Conservation (phyloP, 1,140 invertebrate species). For the Trichonephila inaurata region DNA sequence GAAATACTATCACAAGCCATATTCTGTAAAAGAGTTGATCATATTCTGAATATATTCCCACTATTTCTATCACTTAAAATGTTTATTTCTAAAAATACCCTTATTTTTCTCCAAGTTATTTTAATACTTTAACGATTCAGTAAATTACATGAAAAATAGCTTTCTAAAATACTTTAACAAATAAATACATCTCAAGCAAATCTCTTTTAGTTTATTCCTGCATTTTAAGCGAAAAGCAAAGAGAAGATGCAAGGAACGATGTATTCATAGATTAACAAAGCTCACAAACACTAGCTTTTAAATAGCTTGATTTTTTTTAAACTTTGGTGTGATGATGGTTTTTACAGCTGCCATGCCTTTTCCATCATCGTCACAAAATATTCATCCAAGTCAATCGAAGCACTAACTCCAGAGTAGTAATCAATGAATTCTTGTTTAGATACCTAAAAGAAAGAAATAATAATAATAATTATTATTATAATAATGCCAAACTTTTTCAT, state of each 20-base stretch:
- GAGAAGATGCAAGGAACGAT: neutral
- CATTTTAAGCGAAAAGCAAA: neutral
- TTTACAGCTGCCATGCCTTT: slow-evolving; percentile 91
- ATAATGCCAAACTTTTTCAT: neutral
- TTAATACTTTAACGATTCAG: neutral
- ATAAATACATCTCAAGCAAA: neutral
- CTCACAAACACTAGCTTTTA: neutral
- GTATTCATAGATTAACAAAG: neutral
- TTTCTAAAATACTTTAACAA: neutral
- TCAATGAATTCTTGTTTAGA: slow-evolving; percentile 96
- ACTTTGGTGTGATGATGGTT: neutral
- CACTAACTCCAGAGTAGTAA: slow-evolving; percentile 95
- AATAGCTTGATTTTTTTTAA: neutral
- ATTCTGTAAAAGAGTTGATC: too few species aligned
- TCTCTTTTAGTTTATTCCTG: neutral
- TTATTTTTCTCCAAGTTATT: too few species aligned
- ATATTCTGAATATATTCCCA: too few species aligned
- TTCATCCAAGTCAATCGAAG: slow-evolving; percentile 94
- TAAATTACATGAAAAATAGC: neutral
- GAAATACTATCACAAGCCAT: too few species aligned
- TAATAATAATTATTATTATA: too few species aligned
- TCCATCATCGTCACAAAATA: slow-evolving; percentile 98
- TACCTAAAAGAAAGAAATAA: slow-evolving; percentile 84
- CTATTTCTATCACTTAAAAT: too few species aligned
- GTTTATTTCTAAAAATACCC: too few species aligned